phyloP scores from a whole-genome alignment of 2,797 vertebrate species.

The Acropternis orthonyx region DNA sequence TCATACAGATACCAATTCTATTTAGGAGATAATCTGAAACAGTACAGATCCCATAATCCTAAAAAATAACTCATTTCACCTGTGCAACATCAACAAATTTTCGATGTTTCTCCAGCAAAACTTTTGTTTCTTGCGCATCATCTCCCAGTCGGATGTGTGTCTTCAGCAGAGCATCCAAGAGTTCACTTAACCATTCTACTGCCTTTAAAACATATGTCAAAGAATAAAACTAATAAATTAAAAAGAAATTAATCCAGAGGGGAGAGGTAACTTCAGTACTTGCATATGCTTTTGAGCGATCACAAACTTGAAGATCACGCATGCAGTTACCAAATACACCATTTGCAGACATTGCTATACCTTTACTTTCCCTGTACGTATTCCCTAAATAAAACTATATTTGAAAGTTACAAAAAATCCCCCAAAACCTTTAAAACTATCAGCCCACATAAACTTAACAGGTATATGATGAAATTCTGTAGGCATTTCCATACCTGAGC shows the following conservation, averaged over 20 bases:
- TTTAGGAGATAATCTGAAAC: not conserved
- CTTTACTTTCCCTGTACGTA: not conserved
- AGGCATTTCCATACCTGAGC: conserved; percentile 82
- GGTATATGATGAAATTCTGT: not conserved
- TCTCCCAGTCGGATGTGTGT: conserved; percentile 93
- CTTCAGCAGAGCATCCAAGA: conserved; percentile 93
- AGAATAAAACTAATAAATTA: not conserved
- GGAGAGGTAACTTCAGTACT: not conserved
- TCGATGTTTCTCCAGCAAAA: conserved; percentile 95
- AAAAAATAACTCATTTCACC: conserved; percentile 75
- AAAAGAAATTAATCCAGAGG: not conserved
- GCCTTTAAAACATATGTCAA: conserved; percentile 75
- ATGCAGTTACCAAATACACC: not conserved
- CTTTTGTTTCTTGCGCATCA: conserved; percentile 91
- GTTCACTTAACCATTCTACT: conserved; percentile 94
- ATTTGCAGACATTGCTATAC: not conserved
- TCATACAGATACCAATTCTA: not conserved
- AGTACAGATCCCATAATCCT: not conserved
- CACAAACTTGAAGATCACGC: not conserved
- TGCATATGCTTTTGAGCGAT: not conserved
- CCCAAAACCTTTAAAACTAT: not conserved
- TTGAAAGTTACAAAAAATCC: not conserved
- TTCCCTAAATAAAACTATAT: not conserved
- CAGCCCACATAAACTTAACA: not conserved
- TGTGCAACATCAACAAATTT: conserved; percentile 99